Evolutionary conservation across 2,888 invertebrate genomes (phyloP), one percentile per base, ranked within the genome.

Genomic region (Eupithecia centaureata): DNA sequence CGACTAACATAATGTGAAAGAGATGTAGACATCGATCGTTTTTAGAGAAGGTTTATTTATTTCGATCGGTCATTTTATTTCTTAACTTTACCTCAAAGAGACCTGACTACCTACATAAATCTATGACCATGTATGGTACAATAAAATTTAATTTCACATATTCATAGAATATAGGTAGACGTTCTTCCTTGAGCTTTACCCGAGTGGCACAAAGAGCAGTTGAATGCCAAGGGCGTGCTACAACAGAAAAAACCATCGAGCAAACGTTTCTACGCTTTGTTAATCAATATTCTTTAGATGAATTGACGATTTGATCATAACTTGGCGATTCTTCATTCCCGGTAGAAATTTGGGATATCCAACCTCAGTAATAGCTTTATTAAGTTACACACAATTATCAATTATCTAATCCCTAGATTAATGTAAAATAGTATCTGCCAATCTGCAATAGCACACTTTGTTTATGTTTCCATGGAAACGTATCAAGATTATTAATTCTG

Each of bases 161-260:
- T 57, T 63, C 25, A 54, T 58, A 51, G 51, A 56, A n/a, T n/a
- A n/a, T 54, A 35, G 57, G 60, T 56, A 47, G 18, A 52, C 35
- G 30, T 47, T 63, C 63, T 66, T 66, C 66, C 61, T 67, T 67
- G 62, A 63, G 63, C 32, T 62, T 35, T 51, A 51, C 18, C 62
- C 28, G 38, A 38, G 35, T 51, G 47, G 59, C 33, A 63, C 54
- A 67, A 62, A 62, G 67, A 67, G 25, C 61, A 42, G n/a, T 12
- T 63, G 30, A 67, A 68, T 68, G 68, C 64, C 68, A 68, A 68
- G 68, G 68, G 68, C 68, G 58, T 52, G 42, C 8, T 63, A 58
- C 33, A 25, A 54, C 63, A 51, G 67, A 63, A 42, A n/a, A 63
- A 66, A 60, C n/a, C 28, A 32, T n/a, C 0, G 28, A 30, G n/a